Evolutionary conservation across 2,797 vertebrate species (phyloP).

Genomic region (Sebastes ruberrimus): DNA sequence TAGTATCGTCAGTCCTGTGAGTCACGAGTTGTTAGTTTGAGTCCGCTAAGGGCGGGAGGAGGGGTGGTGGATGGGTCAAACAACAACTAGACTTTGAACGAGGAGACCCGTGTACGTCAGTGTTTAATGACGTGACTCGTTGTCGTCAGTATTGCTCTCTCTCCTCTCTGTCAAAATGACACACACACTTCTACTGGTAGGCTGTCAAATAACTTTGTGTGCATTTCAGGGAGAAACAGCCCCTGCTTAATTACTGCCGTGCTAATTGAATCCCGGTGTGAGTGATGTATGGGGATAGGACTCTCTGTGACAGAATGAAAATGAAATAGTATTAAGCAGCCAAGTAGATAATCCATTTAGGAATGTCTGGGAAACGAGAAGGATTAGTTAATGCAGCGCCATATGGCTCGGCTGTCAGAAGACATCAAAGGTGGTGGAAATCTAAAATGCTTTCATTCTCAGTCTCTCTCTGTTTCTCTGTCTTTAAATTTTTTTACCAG

Average conservation of each 20-base stretch:
- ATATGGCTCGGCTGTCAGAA: constrained; percentile 44
- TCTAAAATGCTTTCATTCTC: constrained; percentile 38
- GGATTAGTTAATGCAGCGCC: constrained; percentile 59
- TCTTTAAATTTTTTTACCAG: not conserved
- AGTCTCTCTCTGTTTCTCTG: not conserved
- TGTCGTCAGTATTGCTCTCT: too few relatives aligned
- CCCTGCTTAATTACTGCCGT: constrained; percentile 67
- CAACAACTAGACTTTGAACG: too few relatives aligned
- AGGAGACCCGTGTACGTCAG: too few relatives aligned
- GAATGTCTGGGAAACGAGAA: constrained; percentile 59
- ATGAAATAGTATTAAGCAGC: constrained; percentile 73
- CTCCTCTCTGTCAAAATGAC: not conserved
- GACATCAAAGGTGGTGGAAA: constrained; percentile 50
- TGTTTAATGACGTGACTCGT: too few relatives aligned
- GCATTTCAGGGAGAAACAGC: constrained; percentile 54
- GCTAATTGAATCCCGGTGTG: constrained; percentile 74
- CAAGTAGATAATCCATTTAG: constrained; percentile 75
- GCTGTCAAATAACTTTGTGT: constrained; percentile 36
- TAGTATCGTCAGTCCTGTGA: too few relatives aligned
- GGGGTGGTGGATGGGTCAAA: too few relatives aligned
- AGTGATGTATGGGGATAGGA: constrained; percentile 64
- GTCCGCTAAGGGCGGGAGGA: too few relatives aligned
- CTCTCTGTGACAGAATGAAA: constrained; percentile 60
- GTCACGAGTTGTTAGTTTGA: too few relatives aligned
- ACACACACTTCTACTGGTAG: not conserved